Evolutionary conservation across 1,140 invertebrate genomes (phyloP).

Genomic region (Monomorium pharaonis): DNA sequence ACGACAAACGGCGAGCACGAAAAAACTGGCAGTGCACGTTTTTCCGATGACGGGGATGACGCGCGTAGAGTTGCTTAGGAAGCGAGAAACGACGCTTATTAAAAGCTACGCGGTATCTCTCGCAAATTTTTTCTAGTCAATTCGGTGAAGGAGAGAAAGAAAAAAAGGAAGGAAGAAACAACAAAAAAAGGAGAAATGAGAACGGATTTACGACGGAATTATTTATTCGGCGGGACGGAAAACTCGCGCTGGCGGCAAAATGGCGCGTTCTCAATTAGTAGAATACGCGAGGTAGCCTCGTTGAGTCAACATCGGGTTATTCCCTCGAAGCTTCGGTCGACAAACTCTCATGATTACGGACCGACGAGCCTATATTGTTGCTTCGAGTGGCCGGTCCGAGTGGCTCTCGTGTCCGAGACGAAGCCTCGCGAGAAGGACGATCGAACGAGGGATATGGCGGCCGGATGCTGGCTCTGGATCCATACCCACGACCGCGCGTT

Average conservation of each 20-base stretch:
- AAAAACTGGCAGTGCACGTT: slow-evolving; percentile 66
- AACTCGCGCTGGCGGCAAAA: slow-evolving; percentile 41
- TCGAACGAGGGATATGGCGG: slow-evolving; percentile 61
- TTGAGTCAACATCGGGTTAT: slow-evolving; percentile 48
- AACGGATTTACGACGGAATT: slow-evolving; percentile 37
- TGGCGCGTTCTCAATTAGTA: slow-evolving; percentile 59
- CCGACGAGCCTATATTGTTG: slow-evolving; percentile 66
- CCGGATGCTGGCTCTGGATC: slow-evolving; percentile 63
- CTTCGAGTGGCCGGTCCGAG: slow-evolving; percentile 59
- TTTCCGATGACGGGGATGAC: slow-evolving; percentile 36
- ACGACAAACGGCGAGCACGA: slow-evolving; percentile 45
- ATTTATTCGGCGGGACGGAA: slow-evolving; percentile 32
- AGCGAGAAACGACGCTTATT: slow-evolving; percentile 51
- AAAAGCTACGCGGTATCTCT: slow-evolving; percentile 54
- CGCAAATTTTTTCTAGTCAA: slow-evolving; percentile 75
- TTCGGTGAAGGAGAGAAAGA: slow-evolving; percentile 47
- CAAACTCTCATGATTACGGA: slow-evolving; percentile 51
- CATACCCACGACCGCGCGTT: slow-evolving; percentile 33
- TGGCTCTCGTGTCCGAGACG: slow-evolving; percentile 66
- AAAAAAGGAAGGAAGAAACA: neutral
- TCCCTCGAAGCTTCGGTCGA: slow-evolving; percentile 48
- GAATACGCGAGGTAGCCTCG: slow-evolving; percentile 8
- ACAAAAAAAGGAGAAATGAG: neutral
- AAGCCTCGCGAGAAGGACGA: slow-evolving; percentile 62
- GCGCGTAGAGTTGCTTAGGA: slow-evolving; percentile 38